A percentile compares a stretch with the other conserved stretches of the same genome.
These are phyloP conservation scores for Macrotus californicus DNA, from an alignment of 2,113 vertebrate genomes.

Conservation along the genomic window DNA sequence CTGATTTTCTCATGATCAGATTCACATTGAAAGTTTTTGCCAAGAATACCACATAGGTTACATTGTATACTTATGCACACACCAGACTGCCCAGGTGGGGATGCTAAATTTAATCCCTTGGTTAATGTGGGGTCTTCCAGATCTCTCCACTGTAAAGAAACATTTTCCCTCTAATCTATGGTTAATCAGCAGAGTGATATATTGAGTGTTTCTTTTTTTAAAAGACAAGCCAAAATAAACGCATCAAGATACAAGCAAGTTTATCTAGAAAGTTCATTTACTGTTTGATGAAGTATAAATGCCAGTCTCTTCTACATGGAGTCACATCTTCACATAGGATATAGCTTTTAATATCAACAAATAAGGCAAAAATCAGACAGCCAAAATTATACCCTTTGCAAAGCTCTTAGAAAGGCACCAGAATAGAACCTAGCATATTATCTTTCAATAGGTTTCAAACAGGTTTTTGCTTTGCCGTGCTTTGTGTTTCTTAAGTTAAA, in stretches of 20 bases:
- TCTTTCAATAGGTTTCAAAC: not conserved
- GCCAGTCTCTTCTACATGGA: not conserved
- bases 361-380: not conserved
- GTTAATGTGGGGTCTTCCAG: not conserved
- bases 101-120: not conserved
- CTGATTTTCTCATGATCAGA: not conserved
- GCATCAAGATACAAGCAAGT: not conserved
- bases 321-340: not conserved
- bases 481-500: not conserved
- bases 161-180: not conserved
- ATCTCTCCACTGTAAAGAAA: not conserved
- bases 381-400: not conserved
- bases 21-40: not conserved
- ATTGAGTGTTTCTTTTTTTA: not conserved
- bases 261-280: not conserved
- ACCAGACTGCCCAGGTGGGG: not conserved
- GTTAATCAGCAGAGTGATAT: not conserved
- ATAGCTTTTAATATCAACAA: constrained; percentile 5
- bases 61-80: not conserved
- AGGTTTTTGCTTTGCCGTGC: not conserved
- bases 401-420: not conserved
- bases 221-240: constrained; percentile 29
- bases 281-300: not conserved
- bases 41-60: not conserved
- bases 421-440: not conserved